A percentile compares a stretch with the other conserved stretches of the same genome.
Conservation (phyloP, 2,797 vertebrate genomes). For the Sebastes aleutianus region DNA sequence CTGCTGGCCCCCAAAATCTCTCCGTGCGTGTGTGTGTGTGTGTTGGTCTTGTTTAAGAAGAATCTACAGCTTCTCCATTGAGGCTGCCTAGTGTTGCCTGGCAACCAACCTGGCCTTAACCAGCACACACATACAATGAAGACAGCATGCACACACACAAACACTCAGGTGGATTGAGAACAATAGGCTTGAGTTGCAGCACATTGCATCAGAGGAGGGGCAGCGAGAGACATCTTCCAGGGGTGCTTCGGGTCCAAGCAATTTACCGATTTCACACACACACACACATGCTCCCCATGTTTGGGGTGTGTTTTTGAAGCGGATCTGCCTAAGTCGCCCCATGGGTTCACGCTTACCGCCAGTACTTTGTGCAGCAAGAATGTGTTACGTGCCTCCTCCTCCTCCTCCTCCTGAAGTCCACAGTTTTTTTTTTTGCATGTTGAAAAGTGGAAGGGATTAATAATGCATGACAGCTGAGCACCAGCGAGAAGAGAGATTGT, state of each 20-base stretch:
- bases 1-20: slow-evolving; percentile 35
- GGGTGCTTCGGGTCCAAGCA: slow-evolving; percentile 26
- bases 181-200: slow-evolving; percentile 64
- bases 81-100: slow-evolving; percentile 73
- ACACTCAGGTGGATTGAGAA: slow-evolving; percentile 70
- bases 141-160: slow-evolving; percentile 24
- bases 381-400: slow-evolving; percentile 17
- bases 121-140: slow-evolving; percentile 43
- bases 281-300: background rate
- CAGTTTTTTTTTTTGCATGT: slow-evolving; percentile 28
- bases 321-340: slow-evolving; percentile 35
- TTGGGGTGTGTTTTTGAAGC: slow-evolving; percentile 8
- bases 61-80: slow-evolving; percentile 56
- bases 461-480: slow-evolving; percentile 74
- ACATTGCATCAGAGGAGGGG: slow-evolving; percentile 73
- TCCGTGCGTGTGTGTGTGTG: slow-evolving; percentile 8
- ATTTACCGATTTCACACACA: slow-evolving; percentile 46
- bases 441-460: slow-evolving; percentile 71
- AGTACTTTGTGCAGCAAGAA: slow-evolving; percentile 40
- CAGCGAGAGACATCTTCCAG: slow-evolving; percentile 35
- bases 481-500: slow-evolving; percentile 48
- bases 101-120: slow-evolving; percentile 77
- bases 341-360: slow-evolving; percentile 27
- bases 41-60: slow-evolving; percentile 62
- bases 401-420: slow-evolving; percentile 45